Percentiles rank a stretch among this genome's conserved stretches.
These are phyloP conservation scores for Coccyzus lansbergi DNA, from an alignment of 2,797 vertebrate genomes.

Conservation along the genomic window DNA sequence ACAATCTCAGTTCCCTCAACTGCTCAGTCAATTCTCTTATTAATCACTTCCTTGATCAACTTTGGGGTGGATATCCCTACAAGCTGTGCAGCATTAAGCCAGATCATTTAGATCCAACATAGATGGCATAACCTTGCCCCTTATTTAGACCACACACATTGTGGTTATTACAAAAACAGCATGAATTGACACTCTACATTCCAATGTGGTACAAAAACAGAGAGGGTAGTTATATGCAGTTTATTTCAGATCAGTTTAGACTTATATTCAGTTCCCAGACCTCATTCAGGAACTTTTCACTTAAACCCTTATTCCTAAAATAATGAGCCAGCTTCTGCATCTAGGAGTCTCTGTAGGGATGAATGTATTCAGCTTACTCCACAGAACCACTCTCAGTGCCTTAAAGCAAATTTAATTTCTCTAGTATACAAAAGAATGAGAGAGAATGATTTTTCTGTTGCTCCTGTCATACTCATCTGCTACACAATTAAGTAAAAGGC, in stretches of 20 bases:
- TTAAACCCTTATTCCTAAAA: neutral
- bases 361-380: neutral
- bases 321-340: neutral
- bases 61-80: neutral
- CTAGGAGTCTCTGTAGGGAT: neutral
- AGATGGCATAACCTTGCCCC: neutral
- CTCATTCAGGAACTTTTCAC: neutral
- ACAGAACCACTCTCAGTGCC: neutral
- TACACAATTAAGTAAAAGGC: neutral
- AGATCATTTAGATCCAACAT: neutral
- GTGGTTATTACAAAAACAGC: neutral
- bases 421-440: neutral
- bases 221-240: neutral
- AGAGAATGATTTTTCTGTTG: neutral
- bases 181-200: neutral
- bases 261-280: neutral
- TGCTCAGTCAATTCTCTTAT: no score
- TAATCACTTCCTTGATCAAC: no score
- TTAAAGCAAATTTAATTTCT: neutral
- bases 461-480: neutral
- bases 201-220: neutral
- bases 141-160: neutral
- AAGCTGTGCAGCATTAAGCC: neutral
- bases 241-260: neutral
- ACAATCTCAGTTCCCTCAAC: no score